A percentile compares a stretch with the other conserved stretches of the same genome.
Evolutionary conservation across 2,113 vertebrate species (phyloP).

Genomic region (Lutjanus erythropterus): DNA sequence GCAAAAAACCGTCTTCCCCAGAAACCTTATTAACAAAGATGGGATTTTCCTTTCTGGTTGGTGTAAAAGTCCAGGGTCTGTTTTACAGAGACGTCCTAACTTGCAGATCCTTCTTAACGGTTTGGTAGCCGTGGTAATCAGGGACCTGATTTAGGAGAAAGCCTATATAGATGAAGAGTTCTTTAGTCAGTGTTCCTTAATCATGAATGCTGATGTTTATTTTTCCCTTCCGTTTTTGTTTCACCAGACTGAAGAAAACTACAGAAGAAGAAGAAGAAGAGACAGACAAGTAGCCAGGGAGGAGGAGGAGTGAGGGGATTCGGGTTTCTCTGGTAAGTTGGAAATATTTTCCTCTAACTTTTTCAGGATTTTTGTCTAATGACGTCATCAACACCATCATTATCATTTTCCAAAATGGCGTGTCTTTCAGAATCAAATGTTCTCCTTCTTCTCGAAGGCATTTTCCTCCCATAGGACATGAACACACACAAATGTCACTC

Average conservation of each 20-base stretch:
- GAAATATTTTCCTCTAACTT: too few species aligned
- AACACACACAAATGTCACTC: slow-evolving; percentile 63
- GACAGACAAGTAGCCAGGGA: slow-evolving; percentile 9
- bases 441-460: slow-evolving; percentile 61
- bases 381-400: slow-evolving; percentile 11
- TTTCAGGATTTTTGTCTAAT: slow-evolving; percentile 18
- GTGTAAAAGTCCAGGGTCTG: slow-evolving; percentile 29
- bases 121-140: too few species aligned
- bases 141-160: too few species aligned
- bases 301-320: slow-evolving; percentile 48
- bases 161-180: too few species aligned
- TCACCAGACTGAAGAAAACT: slow-evolving; percentile 60
- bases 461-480: slow-evolving; percentile 42
- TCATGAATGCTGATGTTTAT: slow-evolving; percentile 11
- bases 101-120: too few species aligned
- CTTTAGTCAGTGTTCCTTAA: too few species aligned
- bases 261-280: slow-evolving; percentile 24
- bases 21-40: slow-evolving; percentile 21
- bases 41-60: slow-evolving; percentile 28
- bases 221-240: slow-evolving; percentile 48
- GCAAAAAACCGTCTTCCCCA: slow-evolving; percentile 5
- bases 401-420: slow-evolving; percentile 61
- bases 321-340: slow-evolving; percentile 69
- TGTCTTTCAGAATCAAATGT: slow-evolving; percentile 52
- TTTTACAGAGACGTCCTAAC: too few species aligned